These are phyloP conservation scores for Spodoptera littoralis DNA, from an alignment of 2,888 invertebrate species.

Conservation along the genomic window DNA sequence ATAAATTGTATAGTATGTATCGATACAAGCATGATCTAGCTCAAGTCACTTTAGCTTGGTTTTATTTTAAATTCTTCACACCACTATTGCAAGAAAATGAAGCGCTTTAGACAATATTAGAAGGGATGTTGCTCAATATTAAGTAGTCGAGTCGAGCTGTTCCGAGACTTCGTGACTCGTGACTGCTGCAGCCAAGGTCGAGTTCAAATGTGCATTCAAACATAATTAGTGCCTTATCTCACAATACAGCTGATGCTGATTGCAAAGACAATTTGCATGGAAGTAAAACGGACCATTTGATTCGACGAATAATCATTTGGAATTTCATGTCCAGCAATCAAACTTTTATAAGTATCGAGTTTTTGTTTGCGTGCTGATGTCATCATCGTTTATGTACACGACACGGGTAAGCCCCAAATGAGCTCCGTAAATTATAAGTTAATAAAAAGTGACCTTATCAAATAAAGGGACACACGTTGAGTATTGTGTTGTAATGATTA, in stretches of 20 bases:
- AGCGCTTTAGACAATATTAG: slow-evolving; percentile 63
- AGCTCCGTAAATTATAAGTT: slow-evolving; percentile 1
- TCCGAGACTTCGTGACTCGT: slow-evolving; percentile 60
- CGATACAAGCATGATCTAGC: not conserved
- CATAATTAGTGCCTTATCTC: slow-evolving; percentile 60
- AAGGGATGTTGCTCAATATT: slow-evolving; percentile 69
- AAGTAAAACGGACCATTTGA: not conserved
- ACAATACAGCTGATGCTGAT: slow-evolving; percentile 22
- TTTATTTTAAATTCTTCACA: slow-evolving; percentile 23
- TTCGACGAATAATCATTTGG: not conserved
- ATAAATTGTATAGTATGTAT: not conserved
- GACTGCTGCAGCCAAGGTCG: slow-evolving; percentile 66
- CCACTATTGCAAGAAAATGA: slow-evolving; percentile 33
- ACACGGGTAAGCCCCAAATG: slow-evolving; percentile 2
- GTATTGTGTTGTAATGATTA: slow-evolving; percentile 35
- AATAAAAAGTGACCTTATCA: slow-evolving; percentile 42
- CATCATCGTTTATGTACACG: not conserved
- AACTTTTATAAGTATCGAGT: not conserved
- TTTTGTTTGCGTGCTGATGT: not conserved
- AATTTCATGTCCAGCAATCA: not conserved
- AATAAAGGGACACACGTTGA: slow-evolving; percentile 34
- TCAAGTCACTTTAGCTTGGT: slow-evolving; percentile 8
- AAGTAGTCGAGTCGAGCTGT: slow-evolving; percentile 40
- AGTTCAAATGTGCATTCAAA: slow-evolving; percentile 62
- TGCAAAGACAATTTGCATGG: slow-evolving; percentile 12